Evolutionary conservation across 2,888 invertebrate genomes (phyloP), one percentile per base, ranked within the genome.

Genomic region (Cryptosula pallasiana): DNA sequence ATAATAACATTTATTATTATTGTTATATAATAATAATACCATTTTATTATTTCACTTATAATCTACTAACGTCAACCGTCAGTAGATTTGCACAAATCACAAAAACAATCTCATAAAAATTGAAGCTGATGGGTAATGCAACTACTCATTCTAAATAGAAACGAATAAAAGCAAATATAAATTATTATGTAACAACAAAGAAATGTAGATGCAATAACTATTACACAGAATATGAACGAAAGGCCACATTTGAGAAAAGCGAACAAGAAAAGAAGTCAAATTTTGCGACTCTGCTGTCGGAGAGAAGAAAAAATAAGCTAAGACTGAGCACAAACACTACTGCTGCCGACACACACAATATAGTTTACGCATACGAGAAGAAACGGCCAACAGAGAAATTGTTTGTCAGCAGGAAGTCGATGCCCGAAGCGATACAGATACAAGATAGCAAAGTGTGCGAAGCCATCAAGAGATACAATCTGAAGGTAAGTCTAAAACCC

Each of bases 391-490:
- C 34, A 13, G 63, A 63, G 34, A 63, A 63, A 34, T 32, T 63
- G 20, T 63, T 63, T 63, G 63, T 63, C 27, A 16, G 20, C 29
- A 63, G 27, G 32, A 63, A 63, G 32, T 32, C 63, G 32, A 63
- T 63, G 63, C 5, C 25, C n/a, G 63, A 63, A 27, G 63, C 63
- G 13, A 63, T 63, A 9, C 20, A 63, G n/a, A 63, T 63, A 63
- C 63, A 63, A 63, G 63, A 63, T 34, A 20, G 32, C 32, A 63
- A 63, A 63, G 63, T 63, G 2, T 63, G 63, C 32, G 63, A 63
- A 63, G 32, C 13, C 13, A 63, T 63, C 2, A 63, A 63, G 63
- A 63, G 32, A 32, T 63, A 63, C 32, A 63, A 63, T 63, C 27
- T 63, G 27, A 20, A 29, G 63, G 63, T 63, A 13, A 32, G 34